Evolutionary conservation across 2,113 vertebrate genomes (phyloP), one percentile per base, ranked within the genome.

Genomic region (Channa maculata): DNA sequence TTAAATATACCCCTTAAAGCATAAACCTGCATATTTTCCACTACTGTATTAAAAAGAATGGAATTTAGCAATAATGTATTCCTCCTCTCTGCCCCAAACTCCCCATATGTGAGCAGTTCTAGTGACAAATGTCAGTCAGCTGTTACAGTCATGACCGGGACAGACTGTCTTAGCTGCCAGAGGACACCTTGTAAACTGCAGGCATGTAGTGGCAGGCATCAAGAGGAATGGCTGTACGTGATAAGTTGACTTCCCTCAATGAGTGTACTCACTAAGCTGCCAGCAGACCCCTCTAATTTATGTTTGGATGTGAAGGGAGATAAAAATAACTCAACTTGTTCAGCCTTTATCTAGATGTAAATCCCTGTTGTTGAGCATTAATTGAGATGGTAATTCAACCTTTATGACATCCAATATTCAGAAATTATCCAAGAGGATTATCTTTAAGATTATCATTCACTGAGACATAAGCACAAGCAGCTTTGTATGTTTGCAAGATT

Each of bases 171-270:
- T 69, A 85, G 87, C 78, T 86, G 75, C 86, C 79, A 82, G 60
- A 57, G 44, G 71, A 72, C 67, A 63, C 76, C 75, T 81, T 74
- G 45, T 65, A 43, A 12, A 45, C n/a, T 52, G 65, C 58, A 1
- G 37, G 54, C 83, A 87, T 24, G 43, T 71, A 71, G 67, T 11
- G 24, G 8, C 67, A 55, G 63, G 52, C 61, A 71, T 77, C 44
- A 62, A 43, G 50, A 82, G 73, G 71, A 84, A 84, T 54, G 72
- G 71, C 50, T 58, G 84, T 87, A 89, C 76, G 88, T 92, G 90
- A 91, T 83, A 79, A 88, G 57, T 84, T 60, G 82, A 86, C 82
- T 86, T 80, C 63, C 68, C 48, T 88, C 67, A 79, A 77, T 70
- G 84, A 86, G 86, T 33, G 83, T 65, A 79, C 33, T 71, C 54